Percentiles rank a stretch among this genome's conserved stretches.
phyloP scores from a whole-genome alignment of 2,888 invertebrate genomes.

The Scaptomyza caliginosa region DNA sequence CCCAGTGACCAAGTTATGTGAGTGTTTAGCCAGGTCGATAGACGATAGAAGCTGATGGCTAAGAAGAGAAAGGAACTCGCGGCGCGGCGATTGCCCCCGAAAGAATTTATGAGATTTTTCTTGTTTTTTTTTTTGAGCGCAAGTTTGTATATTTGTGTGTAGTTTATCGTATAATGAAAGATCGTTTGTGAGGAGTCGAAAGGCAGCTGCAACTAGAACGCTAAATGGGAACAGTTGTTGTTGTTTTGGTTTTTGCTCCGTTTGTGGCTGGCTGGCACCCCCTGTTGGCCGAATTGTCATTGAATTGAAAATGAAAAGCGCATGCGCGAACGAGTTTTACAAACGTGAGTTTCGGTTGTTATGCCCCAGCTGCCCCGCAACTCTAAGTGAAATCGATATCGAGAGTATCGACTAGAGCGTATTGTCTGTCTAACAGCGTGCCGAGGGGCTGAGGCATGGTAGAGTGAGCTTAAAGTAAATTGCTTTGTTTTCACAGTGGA shows the following conservation, averaged over 20 bases:
- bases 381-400: constrained; percentile 70
- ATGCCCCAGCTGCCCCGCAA: neutral
- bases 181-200: constrained; percentile 46
- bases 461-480: constrained; percentile 48
- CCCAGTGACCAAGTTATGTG: constrained; percentile 77
- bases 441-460: neutral
- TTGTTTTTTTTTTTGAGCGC: constrained; percentile 41
- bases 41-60: constrained; percentile 29
- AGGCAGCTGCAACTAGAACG: constrained; percentile 46
- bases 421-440: neutral
- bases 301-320: constrained; percentile 76
- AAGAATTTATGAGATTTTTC: constrained; percentile 74
- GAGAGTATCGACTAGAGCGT: constrained; percentile 46
- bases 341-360: constrained; percentile 49
- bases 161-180: constrained; percentile 33
- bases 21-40: constrained; percentile 46
- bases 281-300: constrained; percentile 63
- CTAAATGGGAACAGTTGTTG: constrained; percentile 57
- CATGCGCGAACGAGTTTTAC: constrained; percentile 59
- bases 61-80: constrained; percentile 66
- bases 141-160: neutral
- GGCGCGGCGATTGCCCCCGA: constrained; percentile 53
- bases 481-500: constrained; percentile 65
- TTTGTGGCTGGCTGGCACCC: constrained; percentile 43
- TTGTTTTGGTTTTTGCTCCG: neutral